Percentiles rank a stretch among this genome's conserved stretches.
These are phyloP conservation scores for Centrocercus urophasianus DNA, from an alignment of 2,113 vertebrate genomes.

Conservation along the genomic window DNA sequence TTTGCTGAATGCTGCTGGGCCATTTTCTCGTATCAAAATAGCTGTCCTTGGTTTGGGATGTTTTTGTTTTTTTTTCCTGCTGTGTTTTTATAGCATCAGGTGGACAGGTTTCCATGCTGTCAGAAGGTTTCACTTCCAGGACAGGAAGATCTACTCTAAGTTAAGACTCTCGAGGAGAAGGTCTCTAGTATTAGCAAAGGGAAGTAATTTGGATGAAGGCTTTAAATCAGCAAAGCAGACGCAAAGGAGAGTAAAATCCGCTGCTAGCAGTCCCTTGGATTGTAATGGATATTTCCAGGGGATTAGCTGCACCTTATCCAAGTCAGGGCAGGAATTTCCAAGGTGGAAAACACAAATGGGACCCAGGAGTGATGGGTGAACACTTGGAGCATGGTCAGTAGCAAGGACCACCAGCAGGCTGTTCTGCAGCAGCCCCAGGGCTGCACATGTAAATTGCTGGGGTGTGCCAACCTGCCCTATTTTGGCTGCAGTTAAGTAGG, in stretches of 20 bases:
- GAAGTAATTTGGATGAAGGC: neutral
- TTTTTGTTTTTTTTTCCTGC: neutral
- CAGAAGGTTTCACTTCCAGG: neutral
- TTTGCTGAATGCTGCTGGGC: neutral
- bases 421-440: neutral
- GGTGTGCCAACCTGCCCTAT: neutral
- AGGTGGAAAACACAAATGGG: neutral
- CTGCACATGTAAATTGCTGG: neutral
- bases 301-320: neutral
- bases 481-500: neutral
- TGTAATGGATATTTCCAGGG: neutral
- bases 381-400: fast-evolving
- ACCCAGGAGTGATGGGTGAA: neutral
- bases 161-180: neutral
- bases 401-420: neutral
- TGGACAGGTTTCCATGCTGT: neutral
- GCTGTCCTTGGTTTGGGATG: neutral
- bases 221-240: neutral
- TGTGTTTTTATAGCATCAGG: neutral
- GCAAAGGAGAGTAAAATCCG: neutral
- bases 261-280: neutral
- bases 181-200: neutral
- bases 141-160: neutral
- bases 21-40: neutral
- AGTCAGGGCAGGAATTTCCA: neutral